Conservation (phyloP, 2,888 invertebrate species). For the Hanleya hanleyi region DNA sequence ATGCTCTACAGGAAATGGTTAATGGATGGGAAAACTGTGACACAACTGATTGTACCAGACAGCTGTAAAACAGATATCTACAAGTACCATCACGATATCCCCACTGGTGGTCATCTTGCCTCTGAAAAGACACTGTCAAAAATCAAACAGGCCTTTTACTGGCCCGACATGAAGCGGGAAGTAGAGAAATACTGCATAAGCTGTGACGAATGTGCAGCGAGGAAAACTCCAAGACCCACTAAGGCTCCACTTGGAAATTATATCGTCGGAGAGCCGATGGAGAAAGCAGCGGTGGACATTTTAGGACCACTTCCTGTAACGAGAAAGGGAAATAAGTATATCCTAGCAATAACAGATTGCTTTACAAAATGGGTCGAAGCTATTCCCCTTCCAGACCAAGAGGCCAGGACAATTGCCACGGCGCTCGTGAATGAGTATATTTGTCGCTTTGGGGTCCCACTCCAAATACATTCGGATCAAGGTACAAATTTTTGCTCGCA, state of each 20-base stretch:
- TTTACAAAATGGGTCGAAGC: constrained; percentile 5
- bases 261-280: not conserved
- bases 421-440: not conserved
- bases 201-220: not conserved
- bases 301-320: not conserved
- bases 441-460: not conserved
- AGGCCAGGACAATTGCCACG: not conserved
- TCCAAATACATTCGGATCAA: not conserved
- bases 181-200: not conserved
- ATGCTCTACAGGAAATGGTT: not conserved
- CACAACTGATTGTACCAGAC: not conserved
- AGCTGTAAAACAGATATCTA: not conserved
- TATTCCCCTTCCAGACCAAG: not conserved
- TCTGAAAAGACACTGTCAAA: not conserved
- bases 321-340: not conserved
- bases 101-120: not conserved
- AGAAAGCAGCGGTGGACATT: not conserved
- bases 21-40: not conserved
- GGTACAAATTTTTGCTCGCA: not conserved
- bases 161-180: not conserved
- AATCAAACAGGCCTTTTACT: not conserved
- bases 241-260: not conserved
- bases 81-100: not conserved
- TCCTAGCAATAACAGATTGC: not conserved
- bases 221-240: not conserved